These are phyloP conservation scores for Pica pica DNA, from an alignment of 2,113 vertebrate species.

Conservation along the genomic window DNA sequence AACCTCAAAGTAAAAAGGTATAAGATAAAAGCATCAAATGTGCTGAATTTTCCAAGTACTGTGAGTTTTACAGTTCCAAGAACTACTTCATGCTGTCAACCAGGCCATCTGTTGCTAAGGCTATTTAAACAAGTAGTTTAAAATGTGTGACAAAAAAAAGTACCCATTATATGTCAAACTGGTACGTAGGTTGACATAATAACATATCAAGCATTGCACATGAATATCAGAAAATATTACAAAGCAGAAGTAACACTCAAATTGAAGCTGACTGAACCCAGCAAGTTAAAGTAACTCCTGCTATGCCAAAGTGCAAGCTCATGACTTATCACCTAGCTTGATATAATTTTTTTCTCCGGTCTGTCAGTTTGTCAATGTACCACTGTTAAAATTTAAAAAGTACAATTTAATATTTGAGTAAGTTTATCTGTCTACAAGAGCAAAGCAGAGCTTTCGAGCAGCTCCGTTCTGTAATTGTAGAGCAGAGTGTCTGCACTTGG, in stretches of 20 bases:
- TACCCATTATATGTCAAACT: slow-evolving; percentile 30
- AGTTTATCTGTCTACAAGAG: neutral
- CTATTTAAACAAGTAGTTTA: slow-evolving; percentile 46
- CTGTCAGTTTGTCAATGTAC: neutral
- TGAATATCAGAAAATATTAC: slow-evolving; percentile 25
- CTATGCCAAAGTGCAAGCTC: neutral
- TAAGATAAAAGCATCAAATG: neutral
- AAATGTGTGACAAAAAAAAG: slow-evolving; percentile 1
- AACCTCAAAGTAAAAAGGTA: neutral
- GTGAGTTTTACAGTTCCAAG: slow-evolving; percentile 11
- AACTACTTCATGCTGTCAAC: slow-evolving; percentile 36
- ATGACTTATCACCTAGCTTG: neutral
- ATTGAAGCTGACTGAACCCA: neutral
- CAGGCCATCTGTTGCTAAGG: slow-evolving; percentile 60
- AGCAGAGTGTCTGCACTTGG: neutral
- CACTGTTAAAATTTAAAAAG: neutral
- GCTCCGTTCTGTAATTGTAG: neutral
- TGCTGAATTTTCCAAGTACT: neutral
- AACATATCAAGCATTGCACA: slow-evolving; percentile 6
- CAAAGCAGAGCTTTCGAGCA: neutral
- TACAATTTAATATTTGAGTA: neutral
- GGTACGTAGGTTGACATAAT: slow-evolving; percentile 2
- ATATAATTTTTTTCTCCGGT: fast-evolving
- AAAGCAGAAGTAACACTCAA: slow-evolving; percentile 2
- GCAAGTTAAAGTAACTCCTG: neutral